Percentiles rank a stretch among this genome's conserved stretches.
Evolutionary conservation across 1,140 invertebrate genomes (phyloP).

Genomic region (Drosophila azteca): DNA sequence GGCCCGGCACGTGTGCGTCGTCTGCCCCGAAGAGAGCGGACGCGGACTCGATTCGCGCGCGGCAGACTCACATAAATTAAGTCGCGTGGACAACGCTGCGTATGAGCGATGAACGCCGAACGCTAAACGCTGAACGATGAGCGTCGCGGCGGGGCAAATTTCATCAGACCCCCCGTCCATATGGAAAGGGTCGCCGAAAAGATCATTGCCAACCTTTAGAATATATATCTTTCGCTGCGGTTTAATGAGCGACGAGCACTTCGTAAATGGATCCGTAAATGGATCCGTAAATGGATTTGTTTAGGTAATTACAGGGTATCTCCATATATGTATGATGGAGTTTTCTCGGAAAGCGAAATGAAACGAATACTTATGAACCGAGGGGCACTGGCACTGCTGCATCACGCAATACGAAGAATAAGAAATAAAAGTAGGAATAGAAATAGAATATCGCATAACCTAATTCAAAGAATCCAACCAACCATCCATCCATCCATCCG

Average conservation of each 20-base stretch:
- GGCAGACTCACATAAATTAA: conserved; percentile 59
- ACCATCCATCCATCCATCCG: too few species aligned
- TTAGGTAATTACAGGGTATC: too few species aligned
- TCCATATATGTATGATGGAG: too few species aligned
- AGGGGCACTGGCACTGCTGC: too few species aligned
- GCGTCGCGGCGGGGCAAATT: conserved; percentile 50
- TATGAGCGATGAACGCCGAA: conserved; percentile 69
- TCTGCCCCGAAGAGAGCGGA: not conserved
- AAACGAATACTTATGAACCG: too few species aligned
- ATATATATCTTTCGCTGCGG: not conserved
- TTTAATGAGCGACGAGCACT: not conserved
- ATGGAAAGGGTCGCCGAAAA: not conserved
- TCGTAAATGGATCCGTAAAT: too few species aligned
- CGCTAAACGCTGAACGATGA: conserved; percentile 65
- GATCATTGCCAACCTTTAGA: not conserved
- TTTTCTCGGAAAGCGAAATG: too few species aligned
- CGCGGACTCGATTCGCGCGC: not conserved
- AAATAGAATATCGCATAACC: too few species aligned
- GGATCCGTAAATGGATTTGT: too few species aligned
- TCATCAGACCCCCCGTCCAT: conserved; percentile 45
- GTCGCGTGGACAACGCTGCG: conserved; percentile 52
- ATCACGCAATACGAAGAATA: too few species aligned
- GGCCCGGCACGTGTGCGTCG: conserved; percentile 48
- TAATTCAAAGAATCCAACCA: too few species aligned
- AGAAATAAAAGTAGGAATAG: too few species aligned